Percentiles rank a stretch among this genome's conserved stretches.
phyloP scores from a whole-genome alignment of 2,797 vertebrate genomes.

The Crenichthys baileyi region DNA sequence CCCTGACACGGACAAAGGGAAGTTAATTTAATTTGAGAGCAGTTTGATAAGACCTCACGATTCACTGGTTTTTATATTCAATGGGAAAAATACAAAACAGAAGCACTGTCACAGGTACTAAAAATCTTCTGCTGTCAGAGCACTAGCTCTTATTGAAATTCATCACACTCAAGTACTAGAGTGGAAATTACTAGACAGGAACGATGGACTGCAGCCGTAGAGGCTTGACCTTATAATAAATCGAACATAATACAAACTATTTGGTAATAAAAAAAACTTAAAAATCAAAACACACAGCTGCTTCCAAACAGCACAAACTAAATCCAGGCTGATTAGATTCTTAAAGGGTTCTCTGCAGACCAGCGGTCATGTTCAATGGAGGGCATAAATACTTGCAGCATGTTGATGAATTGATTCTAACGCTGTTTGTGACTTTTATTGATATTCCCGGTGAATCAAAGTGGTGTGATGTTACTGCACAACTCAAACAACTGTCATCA shows the following conservation, averaged over 20 bases:
- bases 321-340: constrained; percentile 14
- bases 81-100: neutral
- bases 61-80: constrained; percentile 28
- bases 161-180: constrained; percentile 21
- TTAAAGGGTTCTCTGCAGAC: constrained; percentile 11
- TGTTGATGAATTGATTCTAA: constrained; percentile 26
- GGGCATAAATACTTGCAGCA: constrained; percentile 3
- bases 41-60: constrained; percentile 34
- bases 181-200: constrained; percentile 7
- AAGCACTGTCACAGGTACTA: constrained; percentile 18
- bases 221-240: constrained; percentile 17
- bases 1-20: constrained; percentile 24
- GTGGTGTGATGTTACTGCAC: constrained; percentile 45
- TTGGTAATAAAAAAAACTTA: neutral
- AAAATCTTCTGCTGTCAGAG: constrained; percentile 20
- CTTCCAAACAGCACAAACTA: neutral
- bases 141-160: constrained; percentile 49
- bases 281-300: neutral
- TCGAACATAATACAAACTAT: neutral
- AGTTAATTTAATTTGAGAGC: constrained; percentile 31
- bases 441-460: constrained; percentile 41
- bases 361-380: constrained; percentile 31
- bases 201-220: neutral
- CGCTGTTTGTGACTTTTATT: constrained; percentile 39
- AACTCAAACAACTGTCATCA: constrained; percentile 52